A percentile compares a stretch with the other conserved stretches of the same genome.
These are phyloP conservation scores for Pseudopipra pipra DNA, from an alignment of 2,113 vertebrate genomes.

Conservation along the genomic window DNA sequence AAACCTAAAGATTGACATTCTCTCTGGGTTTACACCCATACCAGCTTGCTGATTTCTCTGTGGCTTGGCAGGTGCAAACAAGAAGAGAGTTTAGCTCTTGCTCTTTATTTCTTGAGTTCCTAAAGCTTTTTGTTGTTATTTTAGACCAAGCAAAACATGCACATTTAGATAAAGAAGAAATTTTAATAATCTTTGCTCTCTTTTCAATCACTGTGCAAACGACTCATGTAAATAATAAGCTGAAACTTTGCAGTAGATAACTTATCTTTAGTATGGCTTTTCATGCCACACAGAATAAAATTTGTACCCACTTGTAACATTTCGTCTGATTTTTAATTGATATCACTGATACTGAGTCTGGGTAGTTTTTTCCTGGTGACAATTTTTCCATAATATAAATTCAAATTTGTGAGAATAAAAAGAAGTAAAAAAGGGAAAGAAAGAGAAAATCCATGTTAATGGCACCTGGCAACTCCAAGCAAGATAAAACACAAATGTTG, in stretches of 20 bases:
- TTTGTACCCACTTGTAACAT: neutral
- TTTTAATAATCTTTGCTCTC: neutral
- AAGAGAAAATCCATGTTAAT: conserved; percentile 23
- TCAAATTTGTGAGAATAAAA: conserved; percentile 37
- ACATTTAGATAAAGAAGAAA: neutral
- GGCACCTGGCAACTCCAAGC: conserved; percentile 9
- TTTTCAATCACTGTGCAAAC: neutral
- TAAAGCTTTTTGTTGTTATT: neutral
- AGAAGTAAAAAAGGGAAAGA: neutral
- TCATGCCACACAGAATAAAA: conserved; percentile 11
- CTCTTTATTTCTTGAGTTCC: neutral
- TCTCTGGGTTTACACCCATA: neutral
- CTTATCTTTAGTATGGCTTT: conserved; percentile 28
- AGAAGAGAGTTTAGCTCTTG: conserved; percentile 7
- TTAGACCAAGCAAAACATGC: conserved; percentile 22
- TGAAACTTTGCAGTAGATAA: conserved; percentile 33
- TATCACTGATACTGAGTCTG: conserved; percentile 24
- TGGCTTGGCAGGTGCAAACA: conserved; percentile 42
- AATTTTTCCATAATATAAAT: conserved; percentile 51
- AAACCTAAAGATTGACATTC: conserved; percentile 41
- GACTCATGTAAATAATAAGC: neutral
- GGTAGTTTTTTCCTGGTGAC: conserved; percentile 40
- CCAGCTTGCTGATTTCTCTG: conserved; percentile 1
- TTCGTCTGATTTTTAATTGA: conserved; percentile 54
- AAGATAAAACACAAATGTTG: conserved; percentile 2